Base-by-base conservation (phyloP, 1,140 invertebrate genomes). In the Zophobas atratus region DNA sequence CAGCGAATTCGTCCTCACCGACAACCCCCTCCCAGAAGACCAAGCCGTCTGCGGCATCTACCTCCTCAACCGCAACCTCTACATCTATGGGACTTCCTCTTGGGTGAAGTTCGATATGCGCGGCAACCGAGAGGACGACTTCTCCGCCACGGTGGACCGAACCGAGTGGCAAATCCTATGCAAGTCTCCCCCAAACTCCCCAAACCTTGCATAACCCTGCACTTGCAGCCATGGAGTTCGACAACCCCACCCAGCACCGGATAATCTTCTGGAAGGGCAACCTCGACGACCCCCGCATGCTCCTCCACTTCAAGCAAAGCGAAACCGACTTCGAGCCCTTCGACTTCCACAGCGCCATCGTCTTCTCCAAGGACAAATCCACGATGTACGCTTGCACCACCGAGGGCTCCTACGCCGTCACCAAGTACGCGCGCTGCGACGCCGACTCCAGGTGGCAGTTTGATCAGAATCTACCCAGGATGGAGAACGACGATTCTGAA, bases 1-100 rank as follows among this genome's bases (percentile, higher is more conserved):
- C 2, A 96, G 95, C 85, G 96, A 97, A 88, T 96, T 94, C 83
- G 90, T 94, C 4, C 90, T 95, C 0, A 91, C 98, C 35, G 92
- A 95, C 33, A 96, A 96, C 86, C 94, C 95, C 0, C 88, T 97
- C n/a, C 89, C 92, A 6, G 91, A 93, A 79, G 88, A 85, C 1
- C 70, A 82, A n/a, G 80, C 82, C 6, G 87, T 89, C 0, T 89
- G 89, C 55, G 95, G 95, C 0, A 90, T 96, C 1, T 90, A 88
- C 81, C 87, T 97, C 0, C 89, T 95, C 36, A 96, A 97, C 85
- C 92, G 94, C 56, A 92, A 93, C 87, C 89, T 92, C 77, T 90
- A 92, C 79, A 90, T 94, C 79, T 93, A 91, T 81, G 91, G 90
- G 0, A 87, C 88, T 0, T 83, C 85, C 35, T 88, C 88, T 43